phyloP scores from a whole-genome alignment of 2,113 vertebrate genomes.

The Gallinago paraguaiae region DNA sequence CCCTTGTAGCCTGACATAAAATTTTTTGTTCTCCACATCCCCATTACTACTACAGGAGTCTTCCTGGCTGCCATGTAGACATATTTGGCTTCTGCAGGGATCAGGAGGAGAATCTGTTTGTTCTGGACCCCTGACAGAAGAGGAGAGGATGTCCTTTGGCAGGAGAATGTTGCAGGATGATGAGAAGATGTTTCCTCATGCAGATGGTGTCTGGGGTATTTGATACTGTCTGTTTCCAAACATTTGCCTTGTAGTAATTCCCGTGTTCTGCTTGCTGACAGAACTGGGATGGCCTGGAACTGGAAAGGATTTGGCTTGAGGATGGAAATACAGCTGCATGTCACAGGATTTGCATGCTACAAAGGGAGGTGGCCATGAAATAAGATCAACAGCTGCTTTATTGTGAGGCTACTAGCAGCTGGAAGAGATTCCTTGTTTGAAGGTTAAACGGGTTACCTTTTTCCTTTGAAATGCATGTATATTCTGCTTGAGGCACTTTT shows the following conservation, averaged over 20 bases:
- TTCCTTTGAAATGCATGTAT: not conserved
- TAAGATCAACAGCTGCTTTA: not conserved
- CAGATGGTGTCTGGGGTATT: not conserved
- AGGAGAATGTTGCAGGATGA: not conserved
- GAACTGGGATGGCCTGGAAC: not conserved
- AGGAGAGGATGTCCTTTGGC: not conserved
- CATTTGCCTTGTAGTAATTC: not conserved
- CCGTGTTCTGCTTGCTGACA: not conserved
- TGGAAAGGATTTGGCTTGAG: not conserved
- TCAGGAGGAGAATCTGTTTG: not conserved
- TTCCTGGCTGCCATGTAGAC: not conserved
- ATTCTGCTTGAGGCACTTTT: not conserved
- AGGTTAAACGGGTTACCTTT: not conserved
- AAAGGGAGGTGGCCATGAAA: not conserved
- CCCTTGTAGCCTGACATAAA: not conserved
- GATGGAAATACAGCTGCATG: not conserved
- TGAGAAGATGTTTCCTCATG: not conserved
- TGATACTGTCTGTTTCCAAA: not conserved
- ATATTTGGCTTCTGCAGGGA: not conserved
- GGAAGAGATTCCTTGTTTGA: not conserved
- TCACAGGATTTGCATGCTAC: not conserved
- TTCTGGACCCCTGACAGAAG: not conserved
- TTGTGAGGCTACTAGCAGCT: not conserved
- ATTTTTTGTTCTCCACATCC: not conserved
- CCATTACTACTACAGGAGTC: not conserved